Base-by-base conservation (phyloP, 2,797 vertebrate genomes). In the Sebastes iracundus region DNA sequence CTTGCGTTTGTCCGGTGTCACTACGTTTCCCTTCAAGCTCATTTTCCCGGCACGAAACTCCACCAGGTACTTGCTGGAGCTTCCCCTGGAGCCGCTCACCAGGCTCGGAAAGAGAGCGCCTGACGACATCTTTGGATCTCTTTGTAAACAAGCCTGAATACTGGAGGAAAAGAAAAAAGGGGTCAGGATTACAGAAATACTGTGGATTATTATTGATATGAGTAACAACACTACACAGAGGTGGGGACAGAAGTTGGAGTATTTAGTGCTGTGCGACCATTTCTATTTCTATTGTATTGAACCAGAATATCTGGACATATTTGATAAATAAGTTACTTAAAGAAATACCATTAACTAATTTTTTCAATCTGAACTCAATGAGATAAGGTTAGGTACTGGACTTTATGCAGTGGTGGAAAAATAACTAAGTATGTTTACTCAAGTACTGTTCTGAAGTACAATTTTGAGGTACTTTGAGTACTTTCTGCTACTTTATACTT, bases 21-120 rank as follows among this genome's bases (percentile, higher is more conserved):
- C 98, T 0, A 97, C 97, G 56, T 97, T 98, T 22, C 97, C 97
- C 86, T 99, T 98, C 79, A 99, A 66, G 9, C 94, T 96, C 98
- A 99, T 99, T 85, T 99, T 99, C 23, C 98, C 98, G 0, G 98
- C 98, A 5, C 98, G 96, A 61, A 99, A 99, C 93, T 99, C 98
- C 71, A 99, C 98, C 86, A 99, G 84, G 73, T 99, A 99, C 83
- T 99, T 99, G 90, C 96, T 99, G 7, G 98, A 97, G 38, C 97
- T 97, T 69, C 98, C 98, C 0, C 98, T 95, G 16, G 97, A 97
- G 79, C 98, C 97, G 3, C 97, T 97, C 30, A 97, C 97, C 94
- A 99, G 88, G 91, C 97, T 99, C 0, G 98, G 98, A 75, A 99
- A 99, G 62, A 99, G 95, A 0, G 98, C 98, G 3, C 98, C 98